Evolutionary conservation across 1,140 invertebrate species (phyloP).

Genomic region (Bombus turneri): DNA sequence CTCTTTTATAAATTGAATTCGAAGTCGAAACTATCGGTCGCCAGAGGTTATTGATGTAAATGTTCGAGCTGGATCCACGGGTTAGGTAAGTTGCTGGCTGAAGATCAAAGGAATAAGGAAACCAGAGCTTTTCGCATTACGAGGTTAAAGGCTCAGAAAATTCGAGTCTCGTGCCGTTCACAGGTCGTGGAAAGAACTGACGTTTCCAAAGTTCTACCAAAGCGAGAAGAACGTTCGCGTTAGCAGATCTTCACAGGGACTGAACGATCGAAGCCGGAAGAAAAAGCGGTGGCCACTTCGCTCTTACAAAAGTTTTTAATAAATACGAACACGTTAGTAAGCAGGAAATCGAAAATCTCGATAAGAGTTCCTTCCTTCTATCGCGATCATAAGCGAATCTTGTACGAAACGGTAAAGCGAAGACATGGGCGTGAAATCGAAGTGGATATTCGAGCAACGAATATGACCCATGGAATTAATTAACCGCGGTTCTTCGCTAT

Average conservation of each 20-base stretch:
- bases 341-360: neutral
- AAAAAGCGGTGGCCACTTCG: neutral
- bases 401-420: no score
- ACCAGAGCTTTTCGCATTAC: slow-evolving; percentile 57
- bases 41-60: slow-evolving; percentile 52
- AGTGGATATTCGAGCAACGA: neutral
- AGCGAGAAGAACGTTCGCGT: neutral
- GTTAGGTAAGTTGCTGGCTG: slow-evolving; percentile 65
- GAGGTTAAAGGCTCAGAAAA: slow-evolving; percentile 56
- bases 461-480: neutral
- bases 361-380: neutral
- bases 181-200: slow-evolving; percentile 43
- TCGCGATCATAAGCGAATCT: no score
- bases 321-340: neutral
- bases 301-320: neutral
- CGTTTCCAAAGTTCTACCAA: slow-evolving; percentile 52
- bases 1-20: slow-evolving; percentile 33
- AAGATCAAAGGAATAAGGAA: slow-evolving; percentile 76
- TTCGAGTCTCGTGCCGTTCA: slow-evolving; percentile 35
- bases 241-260: neutral
- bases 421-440: neutral
- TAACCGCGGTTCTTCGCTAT: neutral
- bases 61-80: slow-evolving; percentile 40
- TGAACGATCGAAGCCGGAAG: neutral
- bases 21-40: slow-evolving; percentile 14